These are phyloP conservation scores for Brachionus angularis DNA, from an alignment of 1,140 invertebrate species.

Conservation along the genomic window DNA sequence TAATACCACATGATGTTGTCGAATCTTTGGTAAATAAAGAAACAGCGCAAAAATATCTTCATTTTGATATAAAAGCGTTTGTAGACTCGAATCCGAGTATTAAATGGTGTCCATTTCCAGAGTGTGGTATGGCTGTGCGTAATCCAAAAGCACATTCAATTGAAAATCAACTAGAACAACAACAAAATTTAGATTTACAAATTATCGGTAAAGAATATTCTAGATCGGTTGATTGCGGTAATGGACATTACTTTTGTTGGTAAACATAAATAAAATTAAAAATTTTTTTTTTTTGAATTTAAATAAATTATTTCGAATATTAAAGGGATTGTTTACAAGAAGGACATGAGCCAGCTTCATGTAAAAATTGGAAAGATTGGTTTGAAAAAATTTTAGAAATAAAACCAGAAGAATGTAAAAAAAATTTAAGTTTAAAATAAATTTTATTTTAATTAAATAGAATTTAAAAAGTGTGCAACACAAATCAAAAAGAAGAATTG, in stretches of 20 bases:
- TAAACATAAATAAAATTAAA: no score
- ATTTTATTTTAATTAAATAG: background rate
- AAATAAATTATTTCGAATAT: constrained; percentile 48
- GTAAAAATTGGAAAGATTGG: constrained; percentile 68
- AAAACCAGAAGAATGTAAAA: constrained; percentile 64
- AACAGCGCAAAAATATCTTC: constrained; percentile 66
- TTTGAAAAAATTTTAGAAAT: constrained; percentile 65
- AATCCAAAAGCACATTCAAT: constrained; percentile 55
- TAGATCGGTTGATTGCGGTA: constrained; percentile 70
- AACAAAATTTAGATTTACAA: no score
- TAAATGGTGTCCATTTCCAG: constrained; percentile 70
- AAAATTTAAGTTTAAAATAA: background rate
- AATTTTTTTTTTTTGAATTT: no score
- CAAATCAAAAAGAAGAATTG: constrained; percentile 64
- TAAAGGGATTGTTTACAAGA: constrained; percentile 66
- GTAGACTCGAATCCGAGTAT: constrained; percentile 70
- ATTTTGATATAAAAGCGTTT: constrained; percentile 73
- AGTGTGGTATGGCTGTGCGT: constrained; percentile 67
- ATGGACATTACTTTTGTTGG: constrained; percentile 72
- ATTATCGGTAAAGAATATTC: constrained; percentile 61
- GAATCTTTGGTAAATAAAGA: constrained; percentile 66
- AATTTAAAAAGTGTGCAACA: constrained; percentile 58
- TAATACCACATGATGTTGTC: constrained; percentile 69
- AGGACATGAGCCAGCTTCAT: constrained; percentile 68
- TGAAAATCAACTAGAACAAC: constrained; percentile 37